Conservation (phyloP, 2,797 vertebrate genomes). For the Cyprinella venusta region DNA sequence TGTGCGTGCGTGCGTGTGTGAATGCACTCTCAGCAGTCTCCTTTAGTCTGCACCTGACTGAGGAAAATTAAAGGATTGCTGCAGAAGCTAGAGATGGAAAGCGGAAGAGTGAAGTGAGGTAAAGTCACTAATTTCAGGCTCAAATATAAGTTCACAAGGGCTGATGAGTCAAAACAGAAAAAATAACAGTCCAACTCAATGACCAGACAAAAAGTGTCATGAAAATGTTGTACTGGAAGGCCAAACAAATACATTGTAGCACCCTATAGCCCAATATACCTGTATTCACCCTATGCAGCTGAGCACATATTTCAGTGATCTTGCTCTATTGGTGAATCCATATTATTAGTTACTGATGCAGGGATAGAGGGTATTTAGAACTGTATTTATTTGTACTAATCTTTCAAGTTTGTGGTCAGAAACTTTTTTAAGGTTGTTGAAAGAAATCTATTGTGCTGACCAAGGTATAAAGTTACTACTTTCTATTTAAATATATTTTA, state of each 20-base stretch:
- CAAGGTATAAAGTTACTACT: neutral
- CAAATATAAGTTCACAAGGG: slow-evolving; percentile 1
- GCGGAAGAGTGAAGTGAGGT: neutral
- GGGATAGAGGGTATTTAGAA: neutral
- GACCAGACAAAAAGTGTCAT: neutral
- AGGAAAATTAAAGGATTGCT: slow-evolving; percentile 30
- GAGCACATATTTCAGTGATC: neutral
- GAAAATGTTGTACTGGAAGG: neutral
- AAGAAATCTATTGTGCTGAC: neutral
- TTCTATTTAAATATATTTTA: neutral
- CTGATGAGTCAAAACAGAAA: slow-evolving; percentile 4
- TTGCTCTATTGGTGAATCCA: neutral
- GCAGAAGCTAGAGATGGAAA: neutral
- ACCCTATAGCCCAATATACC: neutral
- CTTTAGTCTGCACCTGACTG: slow-evolving; percentile 7
- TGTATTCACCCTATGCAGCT: neutral
- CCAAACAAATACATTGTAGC: neutral
- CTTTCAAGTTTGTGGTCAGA: neutral
- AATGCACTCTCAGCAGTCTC: slow-evolving; percentile 15
- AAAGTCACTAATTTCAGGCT: neutral
- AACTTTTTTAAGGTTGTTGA: neutral
- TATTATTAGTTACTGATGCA: neutral
- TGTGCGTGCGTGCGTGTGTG: neutral
- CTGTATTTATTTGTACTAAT: neutral
- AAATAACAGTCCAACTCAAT: neutral